Evolutionary conservation across 2,888 invertebrate genomes (phyloP).

Genomic region (Eulithis testata): DNA sequence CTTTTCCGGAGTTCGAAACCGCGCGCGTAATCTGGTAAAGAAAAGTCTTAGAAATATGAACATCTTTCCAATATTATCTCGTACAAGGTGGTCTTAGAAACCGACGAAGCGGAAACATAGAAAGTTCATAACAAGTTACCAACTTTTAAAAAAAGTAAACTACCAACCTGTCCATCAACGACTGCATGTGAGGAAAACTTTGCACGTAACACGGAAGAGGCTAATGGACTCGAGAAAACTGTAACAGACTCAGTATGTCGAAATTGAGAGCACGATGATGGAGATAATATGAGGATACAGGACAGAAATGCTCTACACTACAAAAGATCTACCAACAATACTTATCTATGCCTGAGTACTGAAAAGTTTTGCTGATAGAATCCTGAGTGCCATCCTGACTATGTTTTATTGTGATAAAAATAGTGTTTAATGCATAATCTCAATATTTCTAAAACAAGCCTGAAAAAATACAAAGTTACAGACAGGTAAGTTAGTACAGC

Average conservation of each 20-base stretch:
- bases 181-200: slow-evolving; percentile 23
- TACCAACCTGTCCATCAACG: slow-evolving; percentile 19
- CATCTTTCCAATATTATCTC: slow-evolving; percentile 14
- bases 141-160: slow-evolving; percentile 33
- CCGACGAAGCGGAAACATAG: slow-evolving; percentile 31
- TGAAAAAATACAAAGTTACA: no score
- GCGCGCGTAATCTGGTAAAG: background rate
- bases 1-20: no score
- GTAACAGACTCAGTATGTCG: slow-evolving; percentile 23
- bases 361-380: no score
- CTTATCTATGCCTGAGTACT: no score
- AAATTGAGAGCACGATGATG: slow-evolving; percentile 23
- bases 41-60: background rate
- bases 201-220: slow-evolving; percentile 37
- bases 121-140: slow-evolving; percentile 32
- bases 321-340: no score
- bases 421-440: no score
- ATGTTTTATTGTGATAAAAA: no score
- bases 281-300: slow-evolving; percentile 3
- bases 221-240: slow-evolving; percentile 33
- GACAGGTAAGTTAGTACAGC: no score
- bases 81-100: slow-evolving; percentile 2
- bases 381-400: no score
- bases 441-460: no score
- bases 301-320: background rate